Conservation (phyloP, 2,888 invertebrate genomes). For the Syrista parreyssii region DNA sequence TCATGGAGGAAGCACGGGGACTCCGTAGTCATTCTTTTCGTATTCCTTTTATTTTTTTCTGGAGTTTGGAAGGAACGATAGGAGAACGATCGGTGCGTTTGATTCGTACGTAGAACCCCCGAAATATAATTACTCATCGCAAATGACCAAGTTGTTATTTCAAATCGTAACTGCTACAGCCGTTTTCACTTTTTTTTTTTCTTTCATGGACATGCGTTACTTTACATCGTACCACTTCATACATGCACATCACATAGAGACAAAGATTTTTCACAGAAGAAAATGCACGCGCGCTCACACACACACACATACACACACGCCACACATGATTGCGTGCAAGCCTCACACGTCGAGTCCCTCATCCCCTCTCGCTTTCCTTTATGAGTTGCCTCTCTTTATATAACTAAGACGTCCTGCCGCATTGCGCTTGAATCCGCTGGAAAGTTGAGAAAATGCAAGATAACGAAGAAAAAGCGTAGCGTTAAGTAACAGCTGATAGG, state of each 20-base stretch:
- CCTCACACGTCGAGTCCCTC: constrained; percentile 13
- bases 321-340: constrained; percentile 1
- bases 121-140: constrained; percentile 18
- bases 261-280: too few relatives aligned
- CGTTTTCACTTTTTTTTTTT: constrained; percentile 4
- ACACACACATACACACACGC: constrained; percentile 7
- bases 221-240: too few relatives aligned
- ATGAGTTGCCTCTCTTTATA: too few relatives aligned
- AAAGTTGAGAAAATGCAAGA: too few relatives aligned
- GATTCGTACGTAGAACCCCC: constrained; percentile 14
- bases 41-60: not conserved
- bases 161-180: constrained; percentile 19
- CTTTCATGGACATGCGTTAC: too few relatives aligned
- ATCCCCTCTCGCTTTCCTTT: constrained; percentile 10
- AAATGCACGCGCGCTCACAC: not conserved
- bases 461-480: too few relatives aligned
- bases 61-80: constrained; percentile 4
- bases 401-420: too few relatives aligned
- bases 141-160: constrained; percentile 29
- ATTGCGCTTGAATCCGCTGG: too few relatives aligned
- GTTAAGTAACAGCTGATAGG: too few relatives aligned
- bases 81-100: constrained; percentile 12
- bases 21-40: too few relatives aligned
- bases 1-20: too few relatives aligned
- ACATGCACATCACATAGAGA: too few relatives aligned